A percentile compares a stretch with the other conserved stretches of the same genome.
These are phyloP conservation scores for Procambarus virginalis DNA, from an alignment of 1,140 invertebrate genomes.

Conservation along the genomic window DNA sequence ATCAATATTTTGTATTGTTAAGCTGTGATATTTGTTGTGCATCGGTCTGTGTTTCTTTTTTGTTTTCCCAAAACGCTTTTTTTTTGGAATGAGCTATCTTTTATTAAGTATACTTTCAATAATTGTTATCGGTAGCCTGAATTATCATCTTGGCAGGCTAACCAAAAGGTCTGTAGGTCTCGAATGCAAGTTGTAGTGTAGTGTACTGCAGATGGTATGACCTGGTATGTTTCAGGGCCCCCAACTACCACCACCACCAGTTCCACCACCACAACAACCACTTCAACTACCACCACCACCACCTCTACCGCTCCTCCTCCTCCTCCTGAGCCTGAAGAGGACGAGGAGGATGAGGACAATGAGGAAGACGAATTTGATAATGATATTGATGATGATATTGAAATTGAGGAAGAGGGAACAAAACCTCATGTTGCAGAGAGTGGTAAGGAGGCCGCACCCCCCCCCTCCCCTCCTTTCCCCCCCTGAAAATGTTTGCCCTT, in stretches of 20 bases:
- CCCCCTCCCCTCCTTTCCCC: too few relatives aligned
- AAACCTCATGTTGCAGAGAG: constrained; percentile 37
- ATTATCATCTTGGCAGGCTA: background rate
- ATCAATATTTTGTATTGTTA: background rate
- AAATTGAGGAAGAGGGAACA: background rate
- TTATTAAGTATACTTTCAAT: background rate
- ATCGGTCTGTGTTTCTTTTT: background rate
- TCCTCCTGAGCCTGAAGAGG: constrained; percentile 26
- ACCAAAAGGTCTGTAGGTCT: background rate
- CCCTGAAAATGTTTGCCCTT: background rate
- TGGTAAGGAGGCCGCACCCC: constrained; percentile 20
- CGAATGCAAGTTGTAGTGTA: constrained; percentile 5
- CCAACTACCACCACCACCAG: constrained; percentile 32
- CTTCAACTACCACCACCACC: constrained; percentile 15
- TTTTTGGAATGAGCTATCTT: background rate
- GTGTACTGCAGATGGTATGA: constrained; percentile 36
- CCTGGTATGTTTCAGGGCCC: constrained; percentile 46
- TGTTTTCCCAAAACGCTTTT: background rate
- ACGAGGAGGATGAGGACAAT: constrained; percentile 5
- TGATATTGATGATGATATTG: constrained; percentile 13
- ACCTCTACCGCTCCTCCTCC: background rate
- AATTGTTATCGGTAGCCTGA: background rate
- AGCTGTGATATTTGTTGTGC: background rate
- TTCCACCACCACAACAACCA: constrained; percentile 26
- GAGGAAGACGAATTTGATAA: background rate